Conservation (phyloP, 2,888 invertebrate species). For the Folsomia manolachei region DNA sequence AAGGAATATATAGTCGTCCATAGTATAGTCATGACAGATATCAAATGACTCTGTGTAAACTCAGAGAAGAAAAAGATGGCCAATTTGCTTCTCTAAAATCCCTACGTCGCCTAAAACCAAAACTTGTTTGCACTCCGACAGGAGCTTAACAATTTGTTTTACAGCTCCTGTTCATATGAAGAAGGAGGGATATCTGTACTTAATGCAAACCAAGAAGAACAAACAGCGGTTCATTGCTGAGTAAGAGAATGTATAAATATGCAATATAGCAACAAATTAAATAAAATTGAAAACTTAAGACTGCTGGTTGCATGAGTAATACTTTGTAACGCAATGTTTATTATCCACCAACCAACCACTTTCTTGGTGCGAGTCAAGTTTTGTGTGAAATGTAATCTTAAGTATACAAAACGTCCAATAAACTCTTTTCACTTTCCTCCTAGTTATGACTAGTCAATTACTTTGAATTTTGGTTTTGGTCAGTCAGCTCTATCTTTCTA, state of each 20-base stretch:
- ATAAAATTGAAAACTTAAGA: no score
- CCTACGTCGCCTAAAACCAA: conserved; percentile 1
- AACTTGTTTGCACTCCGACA: background rate
- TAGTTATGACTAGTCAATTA: background rate
- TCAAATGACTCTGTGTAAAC: no score
- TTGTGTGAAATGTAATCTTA: background rate
- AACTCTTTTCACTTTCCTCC: conserved; percentile 3
- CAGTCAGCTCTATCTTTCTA: no score
- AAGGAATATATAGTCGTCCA: no score
- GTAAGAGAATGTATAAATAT: no score
- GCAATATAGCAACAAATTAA: background rate
- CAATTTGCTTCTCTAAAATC: background rate
- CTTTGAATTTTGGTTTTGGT: background rate
- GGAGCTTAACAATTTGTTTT: background rate
- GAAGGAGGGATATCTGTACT: no score
- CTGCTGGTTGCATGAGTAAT: no score
- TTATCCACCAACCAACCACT: background rate
- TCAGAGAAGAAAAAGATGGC: background rate
- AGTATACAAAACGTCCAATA: conserved; percentile 2
- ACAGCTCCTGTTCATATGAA: background rate
- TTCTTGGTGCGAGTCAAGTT: background rate
- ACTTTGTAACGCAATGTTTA: no score
- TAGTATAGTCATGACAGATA: no score
- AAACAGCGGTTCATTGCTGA: conserved; percentile 1
- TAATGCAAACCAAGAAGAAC: background rate